Evolutionary conservation across 1,140 invertebrate genomes (phyloP).

Genomic region (Cryptotermes secundus): DNA sequence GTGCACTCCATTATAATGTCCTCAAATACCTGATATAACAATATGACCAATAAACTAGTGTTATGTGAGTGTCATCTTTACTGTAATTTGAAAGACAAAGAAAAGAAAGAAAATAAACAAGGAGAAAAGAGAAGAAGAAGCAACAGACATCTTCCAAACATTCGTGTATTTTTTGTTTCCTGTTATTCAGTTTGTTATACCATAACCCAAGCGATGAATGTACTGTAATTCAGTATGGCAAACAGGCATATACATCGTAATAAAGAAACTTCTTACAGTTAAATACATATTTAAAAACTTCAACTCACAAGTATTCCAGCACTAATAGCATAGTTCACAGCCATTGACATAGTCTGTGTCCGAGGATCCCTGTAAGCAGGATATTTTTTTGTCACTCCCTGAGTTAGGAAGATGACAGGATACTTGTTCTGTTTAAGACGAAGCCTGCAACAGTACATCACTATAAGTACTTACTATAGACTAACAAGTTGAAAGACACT

Average conservation of each 20-base stretch:
- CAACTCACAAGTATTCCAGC: constrained; percentile 66
- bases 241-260: background rate
- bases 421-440: constrained; percentile 92
- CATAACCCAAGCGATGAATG: too few relatives aligned
- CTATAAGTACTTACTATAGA: background rate
- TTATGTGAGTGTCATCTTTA: too few relatives aligned
- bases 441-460: constrained; percentile 52
- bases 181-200: too few relatives aligned
- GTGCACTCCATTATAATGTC: too few relatives aligned
- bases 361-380: constrained; percentile 80
- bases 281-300: background rate
- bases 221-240: background rate
- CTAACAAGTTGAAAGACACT: background rate
- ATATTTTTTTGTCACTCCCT: constrained; percentile 80
- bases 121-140: too few relatives aligned
- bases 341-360: constrained; percentile 76
- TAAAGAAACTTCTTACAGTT: background rate
- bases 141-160: too few relatives aligned
- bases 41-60: too few relatives aligned
- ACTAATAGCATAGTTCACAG: constrained; percentile 76
- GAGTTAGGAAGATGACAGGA: constrained; percentile 90
- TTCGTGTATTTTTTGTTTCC: too few relatives aligned
- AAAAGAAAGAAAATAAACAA: too few relatives aligned
- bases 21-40: too few relatives aligned
- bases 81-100: too few relatives aligned